These are phyloP conservation scores for Perithous albicinctus DNA, from an alignment of 2,888 invertebrate species.

Conservation along the genomic window DNA sequence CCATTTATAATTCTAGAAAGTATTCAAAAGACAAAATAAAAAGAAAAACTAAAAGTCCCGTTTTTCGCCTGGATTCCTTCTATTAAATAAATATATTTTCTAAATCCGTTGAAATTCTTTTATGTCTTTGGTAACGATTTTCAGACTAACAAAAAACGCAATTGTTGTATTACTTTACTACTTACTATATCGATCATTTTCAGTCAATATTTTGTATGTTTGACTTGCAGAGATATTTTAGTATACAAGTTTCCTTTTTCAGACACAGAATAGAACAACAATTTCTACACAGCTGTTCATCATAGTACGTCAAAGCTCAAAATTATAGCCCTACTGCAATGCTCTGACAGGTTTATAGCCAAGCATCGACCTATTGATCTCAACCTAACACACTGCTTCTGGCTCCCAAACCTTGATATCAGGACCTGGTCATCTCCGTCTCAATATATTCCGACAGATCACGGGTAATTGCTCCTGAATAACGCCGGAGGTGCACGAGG, in stretches of 20 bases:
- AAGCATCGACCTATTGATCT: constrained; percentile 30
- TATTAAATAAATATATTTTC: too few species aligned
- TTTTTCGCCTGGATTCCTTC: too few species aligned
- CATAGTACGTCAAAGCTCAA: background rate
- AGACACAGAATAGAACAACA: background rate
- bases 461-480: constrained; percentile 64
- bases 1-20: too few species aligned
- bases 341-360: background rate
- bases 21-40: too few species aligned
- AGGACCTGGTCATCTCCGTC: constrained; percentile 48
- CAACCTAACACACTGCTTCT: constrained; percentile 5
- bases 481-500: constrained; percentile 33
- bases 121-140: too few species aligned
- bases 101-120: too few species aligned
- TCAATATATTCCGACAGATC: constrained; percentile 62
- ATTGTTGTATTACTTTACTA: too few species aligned
- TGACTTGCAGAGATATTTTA: background rate
- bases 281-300: background rate
- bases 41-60: too few species aligned
- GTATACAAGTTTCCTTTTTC: background rate
- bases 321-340: background rate
- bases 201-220: too few species aligned
- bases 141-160: too few species aligned
- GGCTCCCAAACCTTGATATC: constrained; percentile 41
- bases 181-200: too few species aligned